Evolutionary conservation across 2,888 invertebrate species (phyloP), one percentile per base, ranked within the genome.

Genomic region (Pseudococcus jackbeardsleyi): DNA sequence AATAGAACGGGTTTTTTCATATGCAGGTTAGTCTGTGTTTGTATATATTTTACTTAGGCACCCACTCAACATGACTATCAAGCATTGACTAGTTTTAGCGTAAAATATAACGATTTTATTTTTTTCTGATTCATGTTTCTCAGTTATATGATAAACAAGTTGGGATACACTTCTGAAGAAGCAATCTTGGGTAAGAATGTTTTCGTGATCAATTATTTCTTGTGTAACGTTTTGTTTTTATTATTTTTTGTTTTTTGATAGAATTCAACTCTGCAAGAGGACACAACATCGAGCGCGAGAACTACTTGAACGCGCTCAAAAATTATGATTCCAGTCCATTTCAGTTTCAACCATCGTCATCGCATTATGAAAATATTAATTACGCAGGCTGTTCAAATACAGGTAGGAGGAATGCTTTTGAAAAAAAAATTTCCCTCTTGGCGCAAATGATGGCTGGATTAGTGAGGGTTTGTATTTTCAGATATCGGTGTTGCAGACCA

Each of bases 101-200:
- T 42, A 42, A 42, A 42, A 42, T 42, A 42, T 42, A 42, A 0
- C 8, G 42, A 42, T 42, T 42, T 5, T 5, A 42, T 42, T 5
- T 42, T 42, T 42, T 42, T 9, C 3, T 42, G 7, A 48, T 7
- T 46, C 17, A 22, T 50, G 39, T n/a, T 87, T 72, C 77, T n/a
- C 77, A 87, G 88, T 39, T 88, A 88, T 59, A 88, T 88, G 88
- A 88, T 88, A n/a, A 54, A 54, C 59, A 88, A 82, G 19, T n/a
- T 88, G 48, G 88, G 88, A 19, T 88, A 79, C 26, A 88, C 26
- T 26, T 88, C 39, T 39, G 79, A 88, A 39, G 19, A 54, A 15
- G 88, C 88, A 22, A 39, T 88, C 33, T 33, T 1, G 50, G 88
- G 88, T 88, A 88, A 19, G 17, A 42, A 79, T 79, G 17, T 79